Percentiles rank a stretch among this genome's conserved stretches.
These are phyloP conservation scores for Corvus cornix DNA, from an alignment of 2,113 vertebrate genomes.

Conservation along the genomic window DNA sequence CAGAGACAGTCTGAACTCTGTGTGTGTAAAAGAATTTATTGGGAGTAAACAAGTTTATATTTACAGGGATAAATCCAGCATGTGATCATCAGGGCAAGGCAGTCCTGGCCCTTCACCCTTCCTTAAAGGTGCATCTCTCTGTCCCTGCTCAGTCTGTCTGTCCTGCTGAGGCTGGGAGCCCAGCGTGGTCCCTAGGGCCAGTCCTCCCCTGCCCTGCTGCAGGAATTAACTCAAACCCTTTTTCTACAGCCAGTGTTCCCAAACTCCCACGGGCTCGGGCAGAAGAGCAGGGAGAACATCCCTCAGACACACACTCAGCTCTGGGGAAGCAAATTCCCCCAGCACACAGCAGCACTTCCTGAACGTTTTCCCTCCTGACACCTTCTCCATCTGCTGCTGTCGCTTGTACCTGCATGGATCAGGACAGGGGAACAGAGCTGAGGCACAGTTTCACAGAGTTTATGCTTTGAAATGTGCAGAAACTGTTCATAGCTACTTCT, in stretches of 20 bases:
- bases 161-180: not conserved
- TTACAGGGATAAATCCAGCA: not conserved
- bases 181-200: not conserved
- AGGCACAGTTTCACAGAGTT: not conserved
- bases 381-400: not conserved
- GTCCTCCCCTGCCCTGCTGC: not conserved
- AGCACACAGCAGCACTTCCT: not conserved
- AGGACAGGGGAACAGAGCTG: not conserved
- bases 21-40: constrained; percentile 19
- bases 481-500: not conserved
- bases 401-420: not conserved
- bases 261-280: not conserved
- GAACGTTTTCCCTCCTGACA: not conserved
- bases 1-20: not conserved
- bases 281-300: not conserved
- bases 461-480: not conserved
- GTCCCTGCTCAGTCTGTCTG: not conserved
- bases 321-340: not conserved
- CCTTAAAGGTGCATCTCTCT: not conserved
- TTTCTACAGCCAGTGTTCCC: not conserved
- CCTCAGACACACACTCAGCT: fast-evolving
- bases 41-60: not conserved
- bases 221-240: not conserved
- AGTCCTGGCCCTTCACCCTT: not conserved
- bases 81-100: not conserved